phyloP scores from a whole-genome alignment of 2,888 invertebrate species.

The Caenorhabditis parvicauda region DNA sequence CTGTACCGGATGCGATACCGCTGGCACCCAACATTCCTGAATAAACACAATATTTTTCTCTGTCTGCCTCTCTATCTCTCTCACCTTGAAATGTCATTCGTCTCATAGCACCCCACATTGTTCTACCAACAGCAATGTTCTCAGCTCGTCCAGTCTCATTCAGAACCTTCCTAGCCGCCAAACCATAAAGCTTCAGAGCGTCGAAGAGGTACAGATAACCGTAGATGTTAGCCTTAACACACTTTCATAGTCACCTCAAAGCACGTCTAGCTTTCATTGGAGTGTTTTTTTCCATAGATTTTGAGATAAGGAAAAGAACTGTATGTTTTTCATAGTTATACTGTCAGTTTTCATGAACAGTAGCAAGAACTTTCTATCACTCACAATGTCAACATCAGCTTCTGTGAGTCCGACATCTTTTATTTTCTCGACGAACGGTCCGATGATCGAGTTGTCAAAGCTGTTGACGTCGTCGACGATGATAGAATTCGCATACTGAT shows the following conservation, averaged over 20 bases:
- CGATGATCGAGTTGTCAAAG: slow-evolving; percentile 41
- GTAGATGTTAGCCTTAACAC: slow-evolving; percentile 38
- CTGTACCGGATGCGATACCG: slow-evolving; percentile 36
- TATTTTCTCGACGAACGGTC: slow-evolving; percentile 41
- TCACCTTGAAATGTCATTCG: slow-evolving; percentile 46
- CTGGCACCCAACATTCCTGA: slow-evolving; percentile 39
- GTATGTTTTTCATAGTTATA: slow-evolving; percentile 30
- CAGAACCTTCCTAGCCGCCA: slow-evolving; percentile 49
- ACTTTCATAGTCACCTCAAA: too few species aligned
- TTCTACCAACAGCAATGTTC: slow-evolving; percentile 45
- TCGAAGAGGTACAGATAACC: slow-evolving; percentile 47
- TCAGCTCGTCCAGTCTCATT: slow-evolving; percentile 45
- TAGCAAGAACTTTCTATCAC: neutral
- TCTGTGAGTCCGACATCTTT: slow-evolving; percentile 38
- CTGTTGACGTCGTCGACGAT: slow-evolving; percentile 54
- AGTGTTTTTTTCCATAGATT: neutral
- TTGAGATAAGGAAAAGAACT: slow-evolving; percentile 27
- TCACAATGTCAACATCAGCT: slow-evolving; percentile 37
- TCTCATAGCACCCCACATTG: slow-evolving; percentile 58
- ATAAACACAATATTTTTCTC: neutral
- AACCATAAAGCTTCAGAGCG: slow-evolving; percentile 47
- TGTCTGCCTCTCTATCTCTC: slow-evolving; percentile 28
- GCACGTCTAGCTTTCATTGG: too few species aligned
- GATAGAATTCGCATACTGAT: slow-evolving; percentile 55
- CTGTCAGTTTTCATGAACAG: neutral